Base-by-base conservation (phyloP, 2,797 vertebrate species). In the Anas bahamensis region DNA sequence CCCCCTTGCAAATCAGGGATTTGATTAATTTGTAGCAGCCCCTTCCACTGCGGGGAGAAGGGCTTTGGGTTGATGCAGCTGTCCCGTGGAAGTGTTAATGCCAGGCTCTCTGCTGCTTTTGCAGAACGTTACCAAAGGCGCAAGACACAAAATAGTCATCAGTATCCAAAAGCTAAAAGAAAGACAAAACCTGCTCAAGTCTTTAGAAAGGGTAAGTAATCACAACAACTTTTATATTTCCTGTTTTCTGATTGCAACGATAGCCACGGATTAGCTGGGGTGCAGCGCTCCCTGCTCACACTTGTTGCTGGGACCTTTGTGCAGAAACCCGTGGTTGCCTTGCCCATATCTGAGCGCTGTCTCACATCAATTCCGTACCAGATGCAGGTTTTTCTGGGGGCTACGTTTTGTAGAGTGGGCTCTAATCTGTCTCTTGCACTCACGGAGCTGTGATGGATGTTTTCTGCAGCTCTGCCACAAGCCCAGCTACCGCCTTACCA, bases 81-180 rank as follows among this genome's bases (percentile, higher is more conserved):
- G 33, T 50, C 60, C 48, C 7, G 10, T 29, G 77, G 11, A 70
- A 29, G 18, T 29, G 18, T 28, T 93, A 71, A 95, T 1, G 0
- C 53, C 52, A 17, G 16, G 4, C 64, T 90, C 59, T 92, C 21
- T 75, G 48, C 77, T 94, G 18, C 57, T 87, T 46, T 85, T 97
- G 72, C 98, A 99, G 99, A 99, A 99, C 13, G 99, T 99, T 97
- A 99, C 99, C 95, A 99, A 99, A 99, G 99, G 99, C 15, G 99
- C 99, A 4, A 97, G 99, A 89, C 99, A 99, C 98, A 99, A 99
- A 98, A 99, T 99, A 59, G 98, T 99, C 88, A 99, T 99, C 98
- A 99, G 99, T 95, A 99, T 99, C 97, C 98, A 99, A 98, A 99
- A 99, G 97, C 98, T 99, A 92, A 99, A 99, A 97, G 99, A 99